Conservation (phyloP, 2,888 invertebrate species). For the Heliconius aoede region DNA sequence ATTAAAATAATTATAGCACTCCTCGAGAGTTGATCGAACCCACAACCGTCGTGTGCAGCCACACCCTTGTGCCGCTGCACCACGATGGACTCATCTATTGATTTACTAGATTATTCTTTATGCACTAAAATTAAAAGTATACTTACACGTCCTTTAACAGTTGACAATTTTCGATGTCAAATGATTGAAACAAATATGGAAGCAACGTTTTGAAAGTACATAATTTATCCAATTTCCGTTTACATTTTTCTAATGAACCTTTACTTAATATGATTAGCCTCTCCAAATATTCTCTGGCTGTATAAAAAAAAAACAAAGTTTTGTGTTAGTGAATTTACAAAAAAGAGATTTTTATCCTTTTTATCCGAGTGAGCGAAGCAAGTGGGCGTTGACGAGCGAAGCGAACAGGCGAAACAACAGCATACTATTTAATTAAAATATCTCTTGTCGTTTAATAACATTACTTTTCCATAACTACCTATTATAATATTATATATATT, state of each 20-base stretch:
- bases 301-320: slow-evolving; percentile 29
- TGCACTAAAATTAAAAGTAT: background rate
- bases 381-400: background rate
- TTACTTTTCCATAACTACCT: too few relatives aligned
- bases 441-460: too few relatives aligned
- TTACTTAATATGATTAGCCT: slow-evolving; percentile 52
- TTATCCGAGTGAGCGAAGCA: background rate
- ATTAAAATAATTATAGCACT: too few relatives aligned
- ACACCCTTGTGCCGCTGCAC: too few relatives aligned
- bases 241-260: slow-evolving; percentile 58
- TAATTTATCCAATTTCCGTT: slow-evolving; percentile 56
- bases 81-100: too few relatives aligned
- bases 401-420: background rate
- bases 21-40: too few relatives aligned
- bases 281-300: slow-evolving; percentile 57
- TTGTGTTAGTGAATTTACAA: background rate
- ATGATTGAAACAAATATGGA: slow-evolving; percentile 52
- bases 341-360: background rate
- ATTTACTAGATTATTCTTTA: too few relatives aligned
- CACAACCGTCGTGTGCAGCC: too few relatives aligned
- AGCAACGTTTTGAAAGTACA: slow-evolving; percentile 57
- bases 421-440: too few relatives aligned
- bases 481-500: too few relatives aligned
- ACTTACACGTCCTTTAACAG: slow-evolving; percentile 28
- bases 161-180: slow-evolving; percentile 46